phyloP scores from a whole-genome alignment of 2,888 invertebrate species.

The Catocala nupta region DNA sequence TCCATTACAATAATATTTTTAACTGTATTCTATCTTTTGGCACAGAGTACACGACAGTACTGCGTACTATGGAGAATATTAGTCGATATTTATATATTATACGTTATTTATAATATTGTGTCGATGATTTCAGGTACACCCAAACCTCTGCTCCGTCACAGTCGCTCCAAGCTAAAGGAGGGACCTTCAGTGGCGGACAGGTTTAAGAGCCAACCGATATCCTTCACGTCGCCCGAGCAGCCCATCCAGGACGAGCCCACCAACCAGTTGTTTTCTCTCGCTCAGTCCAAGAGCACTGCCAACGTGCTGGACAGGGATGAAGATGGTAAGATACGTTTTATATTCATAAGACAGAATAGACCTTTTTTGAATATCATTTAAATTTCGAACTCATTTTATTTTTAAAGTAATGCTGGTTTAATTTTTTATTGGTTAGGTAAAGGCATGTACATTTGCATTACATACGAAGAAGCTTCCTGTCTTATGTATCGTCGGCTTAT shows the following conservation, averaged over 20 bases:
- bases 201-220: constrained; percentile 92
- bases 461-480: constrained; percentile 71
- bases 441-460: constrained; percentile 78
- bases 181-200: constrained; percentile 78
- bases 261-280: constrained; percentile 65
- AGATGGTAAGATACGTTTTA: constrained; percentile 73
- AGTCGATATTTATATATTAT: no score
- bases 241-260: constrained; percentile 48
- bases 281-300: constrained; percentile 78
- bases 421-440: constrained; percentile 37
- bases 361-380: constrained; percentile 14
- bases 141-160: constrained; percentile 82
- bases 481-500: constrained; percentile 84
- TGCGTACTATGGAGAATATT: no score
- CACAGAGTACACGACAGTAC: not conserved
- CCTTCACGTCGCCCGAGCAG: constrained; percentile 76
- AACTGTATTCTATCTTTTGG: constrained; percentile 1
- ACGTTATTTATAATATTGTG: constrained; percentile 16
- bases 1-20: constrained; percentile 1
- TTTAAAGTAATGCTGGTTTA: constrained; percentile 20
- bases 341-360: not conserved
- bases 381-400: constrained; percentile 18
- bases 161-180: constrained; percentile 80
- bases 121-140: constrained; percentile 78
- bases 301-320: constrained; percentile 84